A percentile compares a stretch with the other conserved stretches of the same genome.
Conservation (phyloP, 2,797 vertebrate species). For the Anolis apletophallus region DNA sequence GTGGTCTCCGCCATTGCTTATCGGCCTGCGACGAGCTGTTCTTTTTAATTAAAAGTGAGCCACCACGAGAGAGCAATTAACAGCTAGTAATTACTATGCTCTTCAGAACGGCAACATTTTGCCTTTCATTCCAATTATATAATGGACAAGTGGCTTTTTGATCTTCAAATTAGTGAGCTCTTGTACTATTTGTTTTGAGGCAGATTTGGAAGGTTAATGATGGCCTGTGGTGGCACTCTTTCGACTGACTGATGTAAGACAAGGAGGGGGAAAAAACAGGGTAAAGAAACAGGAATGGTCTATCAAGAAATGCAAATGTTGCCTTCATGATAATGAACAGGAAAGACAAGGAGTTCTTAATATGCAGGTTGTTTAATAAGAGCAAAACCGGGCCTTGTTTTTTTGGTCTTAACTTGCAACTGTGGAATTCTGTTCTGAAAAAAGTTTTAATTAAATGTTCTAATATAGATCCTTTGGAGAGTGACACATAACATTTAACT, state of each 20-base stretch:
- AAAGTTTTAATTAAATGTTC: slow-evolving; percentile 92
- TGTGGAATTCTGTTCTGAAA: slow-evolving; percentile 75
- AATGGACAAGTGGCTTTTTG: slow-evolving; percentile 99
- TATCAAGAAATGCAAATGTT: slow-evolving; percentile 92
- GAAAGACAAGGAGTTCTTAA: slow-evolving; percentile 76
- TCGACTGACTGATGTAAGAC: slow-evolving; percentile 91
- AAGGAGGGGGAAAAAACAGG: slow-evolving; percentile 61
- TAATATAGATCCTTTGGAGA: slow-evolving; percentile 87
- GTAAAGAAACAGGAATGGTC: slow-evolving; percentile 87
- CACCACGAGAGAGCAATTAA: slow-evolving; percentile 99
- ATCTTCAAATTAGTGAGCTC: slow-evolving; percentile 99
- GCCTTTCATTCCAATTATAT: slow-evolving; percentile 98
- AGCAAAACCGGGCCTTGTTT: slow-evolving; percentile 75
- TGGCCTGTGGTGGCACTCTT: slow-evolving; percentile 92
- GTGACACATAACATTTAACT: slow-evolving; percentile 87
- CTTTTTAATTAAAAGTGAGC: slow-evolving; percentile 99
- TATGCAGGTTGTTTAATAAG: slow-evolving; percentile 84
- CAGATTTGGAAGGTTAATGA: slow-evolving; percentile 97
- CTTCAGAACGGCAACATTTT: slow-evolving; percentile 97
- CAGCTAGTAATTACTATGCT: slow-evolving; percentile 99
- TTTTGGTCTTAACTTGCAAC: slow-evolving; percentile 79
- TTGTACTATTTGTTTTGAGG: slow-evolving; percentile 99
- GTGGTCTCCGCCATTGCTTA: slow-evolving; percentile 93
- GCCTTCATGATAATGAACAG: slow-evolving; percentile 91
- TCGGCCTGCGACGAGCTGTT: slow-evolving; percentile 96